Conservation (phyloP, 2,888 invertebrate genomes). For the Aporophyla lueneburgensis region DNA sequence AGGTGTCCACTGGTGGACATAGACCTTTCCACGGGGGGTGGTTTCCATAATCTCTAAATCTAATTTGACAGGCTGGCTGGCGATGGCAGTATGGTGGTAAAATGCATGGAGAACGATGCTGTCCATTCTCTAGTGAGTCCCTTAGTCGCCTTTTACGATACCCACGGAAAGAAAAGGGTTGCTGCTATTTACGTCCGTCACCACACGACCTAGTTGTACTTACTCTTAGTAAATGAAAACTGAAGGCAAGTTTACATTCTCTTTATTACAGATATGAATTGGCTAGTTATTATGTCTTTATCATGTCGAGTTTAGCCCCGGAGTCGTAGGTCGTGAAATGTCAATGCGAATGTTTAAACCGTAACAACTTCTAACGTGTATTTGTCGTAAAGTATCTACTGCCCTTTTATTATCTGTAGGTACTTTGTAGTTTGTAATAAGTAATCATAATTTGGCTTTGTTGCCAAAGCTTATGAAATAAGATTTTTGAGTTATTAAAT, state of each 20-base stretch:
- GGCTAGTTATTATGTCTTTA: constrained; percentile 28
- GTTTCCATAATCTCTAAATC: too few species aligned
- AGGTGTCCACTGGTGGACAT: too few species aligned
- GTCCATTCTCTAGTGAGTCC: too few species aligned
- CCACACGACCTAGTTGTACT: too few species aligned
- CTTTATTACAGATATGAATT: constrained; percentile 13
- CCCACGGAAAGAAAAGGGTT: too few species aligned
- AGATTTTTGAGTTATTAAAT: not conserved
- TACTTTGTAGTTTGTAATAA: not conserved
- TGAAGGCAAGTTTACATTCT: not conserved
- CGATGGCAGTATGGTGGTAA: too few species aligned
- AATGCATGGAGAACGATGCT: too few species aligned
- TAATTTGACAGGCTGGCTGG: too few species aligned
- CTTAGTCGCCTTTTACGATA: too few species aligned
- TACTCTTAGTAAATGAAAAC: not conserved
- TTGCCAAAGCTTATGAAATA: not conserved
- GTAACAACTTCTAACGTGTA: constrained; percentile 10
- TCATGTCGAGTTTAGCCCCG: constrained; percentile 14
- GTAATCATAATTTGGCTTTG: constrained; percentile 3
- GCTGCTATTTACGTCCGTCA: too few species aligned
- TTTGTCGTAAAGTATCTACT: constrained; percentile 17
- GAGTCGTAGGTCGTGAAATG: constrained; percentile 55
- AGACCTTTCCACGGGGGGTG: too few species aligned
- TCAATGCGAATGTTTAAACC: constrained; percentile 26
- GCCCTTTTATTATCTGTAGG: constrained; percentile 26